These are phyloP conservation scores for Bombus confusus DNA, from an alignment of 1,140 invertebrate species.

Conservation along the genomic window DNA sequence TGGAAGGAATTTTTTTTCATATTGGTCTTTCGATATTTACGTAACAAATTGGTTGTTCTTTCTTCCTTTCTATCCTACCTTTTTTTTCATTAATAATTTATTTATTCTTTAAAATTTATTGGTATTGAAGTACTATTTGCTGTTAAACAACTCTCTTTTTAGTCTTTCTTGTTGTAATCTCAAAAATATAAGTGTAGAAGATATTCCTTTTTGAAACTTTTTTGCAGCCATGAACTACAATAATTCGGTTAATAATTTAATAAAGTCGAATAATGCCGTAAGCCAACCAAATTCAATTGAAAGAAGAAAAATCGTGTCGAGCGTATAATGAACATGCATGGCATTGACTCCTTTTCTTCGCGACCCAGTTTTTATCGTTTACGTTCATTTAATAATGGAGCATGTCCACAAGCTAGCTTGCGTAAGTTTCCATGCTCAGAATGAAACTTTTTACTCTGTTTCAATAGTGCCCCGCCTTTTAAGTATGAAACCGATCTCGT, in stretches of 20 bases:
- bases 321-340: background rate
- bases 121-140: background rate
- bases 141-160: no score
- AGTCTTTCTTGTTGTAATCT: no score
- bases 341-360: constrained; percentile 41
- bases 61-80: background rate
- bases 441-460: background rate
- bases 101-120: background rate
- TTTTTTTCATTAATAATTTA: background rate
- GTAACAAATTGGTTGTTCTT: no score
- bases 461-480: background rate
- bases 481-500: no score
- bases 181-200: background rate
- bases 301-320: constrained; percentile 18
- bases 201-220: background rate
- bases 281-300: no score
- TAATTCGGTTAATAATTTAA: background rate
- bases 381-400: constrained; percentile 30
- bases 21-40: background rate
- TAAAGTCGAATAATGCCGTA: background rate
- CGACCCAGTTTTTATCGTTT: constrained; percentile 24
- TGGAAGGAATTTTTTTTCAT: background rate
- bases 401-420: constrained; percentile 9
- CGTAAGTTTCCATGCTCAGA: background rate
- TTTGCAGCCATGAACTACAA: background rate